Base-by-base conservation (phyloP, 1,140 invertebrate species). In the Mamestra configurata region DNA sequence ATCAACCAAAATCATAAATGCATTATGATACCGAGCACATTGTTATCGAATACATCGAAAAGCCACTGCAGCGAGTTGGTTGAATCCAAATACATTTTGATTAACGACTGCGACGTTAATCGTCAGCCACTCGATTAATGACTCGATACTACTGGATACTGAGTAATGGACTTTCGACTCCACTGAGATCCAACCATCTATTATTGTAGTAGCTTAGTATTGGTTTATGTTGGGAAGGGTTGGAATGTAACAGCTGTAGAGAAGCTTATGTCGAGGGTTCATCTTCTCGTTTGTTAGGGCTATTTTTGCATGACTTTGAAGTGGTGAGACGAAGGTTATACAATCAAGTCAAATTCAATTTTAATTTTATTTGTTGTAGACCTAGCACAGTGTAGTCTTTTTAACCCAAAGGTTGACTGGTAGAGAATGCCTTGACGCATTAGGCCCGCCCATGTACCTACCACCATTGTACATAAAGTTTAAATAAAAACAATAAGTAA, bases 111-210 rank as follows among this genome's bases (percentile, higher is more conserved):
- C 15, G 11, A 4, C 73, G 73, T 76, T 76, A 76, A 76, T 76
- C 55, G 55, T 37, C 20, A 61, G 20, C 40, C 7, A n/a, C 22
- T 64, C 55, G 73, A 76, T 76, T 64, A 76, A 76, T 76, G 55
- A 76, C 37, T 76, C 73, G 73, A 76, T 76, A 61, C 72, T 57
- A 75, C 40, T 76, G 57, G 55, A 76, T 76, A 64, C 73, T 61
- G 55, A 76, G 24, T 64, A 76, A 76, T 76, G 73, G 73, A 61
- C 73, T 76, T 64, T 76, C 73, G 20, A 37, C 37, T 61, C 51
- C 37, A 40, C 37, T 61, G 57, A 61, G 73, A 76, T 73, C 71
- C 51, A 13, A 46, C 40, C 55, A 76, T 76, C 57, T 76, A 76
- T 76, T 76, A 76, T 76, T 49, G 73, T 13, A 61, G 35, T 46